Conservation (phyloP, 2,888 invertebrate species). For the Pecten maximus region DNA sequence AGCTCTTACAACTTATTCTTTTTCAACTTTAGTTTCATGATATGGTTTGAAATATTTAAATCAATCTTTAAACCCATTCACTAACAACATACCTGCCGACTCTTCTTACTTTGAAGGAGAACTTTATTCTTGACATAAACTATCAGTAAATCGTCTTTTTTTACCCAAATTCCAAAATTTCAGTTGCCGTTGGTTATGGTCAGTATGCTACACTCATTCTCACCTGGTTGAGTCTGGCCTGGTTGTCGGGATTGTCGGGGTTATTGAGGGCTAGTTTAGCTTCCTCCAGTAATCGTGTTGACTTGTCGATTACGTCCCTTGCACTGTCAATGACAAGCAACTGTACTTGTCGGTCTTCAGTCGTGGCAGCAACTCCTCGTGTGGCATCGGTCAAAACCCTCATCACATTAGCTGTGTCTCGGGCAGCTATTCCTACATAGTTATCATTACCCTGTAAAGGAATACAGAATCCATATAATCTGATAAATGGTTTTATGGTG, state of each 20-base stretch:
- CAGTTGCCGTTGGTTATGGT: too few species aligned
- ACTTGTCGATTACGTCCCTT: conserved; percentile 91
- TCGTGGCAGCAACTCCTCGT: conserved; percentile 86
- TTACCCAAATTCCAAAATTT: too few species aligned
- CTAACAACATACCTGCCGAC: too few species aligned
- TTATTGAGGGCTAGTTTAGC: conserved; percentile 89
- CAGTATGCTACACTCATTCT: not conserved
- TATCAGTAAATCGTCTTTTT: too few species aligned
- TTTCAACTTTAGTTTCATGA: not conserved
- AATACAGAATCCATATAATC: too few species aligned
- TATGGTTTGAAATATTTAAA: not conserved
- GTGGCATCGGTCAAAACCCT: conserved; percentile 89
- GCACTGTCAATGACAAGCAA: conserved; percentile 85
- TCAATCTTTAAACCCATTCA: not conserved
- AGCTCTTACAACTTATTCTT: too few species aligned
- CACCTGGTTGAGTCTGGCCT: conserved; percentile 87
- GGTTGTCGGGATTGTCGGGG: conserved; percentile 86
- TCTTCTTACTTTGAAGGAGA: too few species aligned
- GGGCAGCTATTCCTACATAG: conserved; percentile 91
- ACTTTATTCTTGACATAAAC: too few species aligned
- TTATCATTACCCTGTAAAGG: conserved; percentile 87
- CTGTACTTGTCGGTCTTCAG: conserved; percentile 83
- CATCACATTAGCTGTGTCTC: conserved; percentile 91
- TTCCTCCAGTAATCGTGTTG: conserved; percentile 90
- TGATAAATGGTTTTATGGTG: too few species aligned